These are phyloP conservation scores for Amblyjoppa fuscipennis DNA, from an alignment of 2,888 invertebrate species.

Conservation along the genomic window DNA sequence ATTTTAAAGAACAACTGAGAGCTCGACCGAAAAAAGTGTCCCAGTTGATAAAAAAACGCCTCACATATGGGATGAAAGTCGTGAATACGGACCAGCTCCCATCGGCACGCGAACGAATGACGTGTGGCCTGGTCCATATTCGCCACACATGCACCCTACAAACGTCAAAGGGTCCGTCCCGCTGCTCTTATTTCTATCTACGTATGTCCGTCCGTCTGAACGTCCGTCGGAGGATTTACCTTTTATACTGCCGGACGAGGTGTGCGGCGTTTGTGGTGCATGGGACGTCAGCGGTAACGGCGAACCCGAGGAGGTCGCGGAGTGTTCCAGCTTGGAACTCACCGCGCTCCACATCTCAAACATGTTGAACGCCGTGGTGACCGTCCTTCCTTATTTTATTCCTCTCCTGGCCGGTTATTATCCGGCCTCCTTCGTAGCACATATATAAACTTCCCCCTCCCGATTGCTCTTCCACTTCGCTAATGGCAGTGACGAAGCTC, in stretches of 20 bases:
- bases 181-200: background rate
- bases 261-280: constrained; percentile 91
- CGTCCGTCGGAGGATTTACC: constrained; percentile 86
- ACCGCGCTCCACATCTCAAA: constrained; percentile 94
- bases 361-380: constrained; percentile 88
- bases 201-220: constrained; percentile 1
- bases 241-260: constrained; percentile 94
- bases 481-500: constrained; percentile 32
- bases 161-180: background rate
- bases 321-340: constrained; percentile 90
- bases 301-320: constrained; percentile 84
- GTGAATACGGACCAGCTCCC: background rate
- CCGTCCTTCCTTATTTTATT: constrained; percentile 70
- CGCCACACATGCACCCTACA: background rate
- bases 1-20: too few species aligned
- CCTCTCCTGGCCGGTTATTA: constrained; percentile 57
- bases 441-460: constrained; percentile 46
- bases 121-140: background rate
- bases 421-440: constrained; percentile 55
- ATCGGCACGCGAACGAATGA: background rate
- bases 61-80: background rate
- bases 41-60: too few species aligned
- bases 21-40: too few species aligned
- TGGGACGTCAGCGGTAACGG: constrained; percentile 84
- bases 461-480: constrained; percentile 23